phyloP scores from a whole-genome alignment of 2,888 invertebrate genomes.

The Hirtodrosophila alboralis region DNA sequence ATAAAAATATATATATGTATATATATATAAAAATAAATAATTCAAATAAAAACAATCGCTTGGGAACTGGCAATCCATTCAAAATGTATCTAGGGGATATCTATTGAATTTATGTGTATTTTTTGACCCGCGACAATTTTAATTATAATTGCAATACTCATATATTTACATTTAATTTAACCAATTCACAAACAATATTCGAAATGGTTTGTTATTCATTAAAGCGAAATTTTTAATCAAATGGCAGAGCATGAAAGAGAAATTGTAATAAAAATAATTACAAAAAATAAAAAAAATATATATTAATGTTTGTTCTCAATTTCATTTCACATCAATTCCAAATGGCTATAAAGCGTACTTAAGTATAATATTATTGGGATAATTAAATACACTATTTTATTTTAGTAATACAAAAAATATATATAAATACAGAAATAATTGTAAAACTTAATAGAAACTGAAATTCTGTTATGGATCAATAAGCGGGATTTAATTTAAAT shows the following conservation, averaged over 20 bases:
- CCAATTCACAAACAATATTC: constrained; percentile 32
- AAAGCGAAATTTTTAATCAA: background rate
- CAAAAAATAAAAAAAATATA: constrained; percentile 1
- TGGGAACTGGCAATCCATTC: constrained; percentile 46
- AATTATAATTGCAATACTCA: constrained; percentile 54
- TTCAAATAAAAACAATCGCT: constrained; percentile 16
- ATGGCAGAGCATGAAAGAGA: background rate
- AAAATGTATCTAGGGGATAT: constrained; percentile 19
- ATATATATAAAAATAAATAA: constrained; percentile 38
- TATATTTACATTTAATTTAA: constrained; percentile 70
- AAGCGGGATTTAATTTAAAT: no score
- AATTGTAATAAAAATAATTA: constrained; percentile 16
- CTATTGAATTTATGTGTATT: constrained; percentile 49
- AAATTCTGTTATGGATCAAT: no score
- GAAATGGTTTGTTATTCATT: constrained; percentile 14
- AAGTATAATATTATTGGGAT: no score
- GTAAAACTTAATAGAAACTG: no score
- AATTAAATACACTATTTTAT: no score
- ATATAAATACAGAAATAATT: background rate
- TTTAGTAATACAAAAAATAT: background rate
- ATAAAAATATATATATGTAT: constrained; percentile 4
- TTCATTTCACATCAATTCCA: background rate
- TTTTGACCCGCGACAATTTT: constrained; percentile 63
- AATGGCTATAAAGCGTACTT: background rate
- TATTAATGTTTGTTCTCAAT: background rate